Conservation (phyloP, 2,888 invertebrate species). For the Stomorhina lunata region DNA sequence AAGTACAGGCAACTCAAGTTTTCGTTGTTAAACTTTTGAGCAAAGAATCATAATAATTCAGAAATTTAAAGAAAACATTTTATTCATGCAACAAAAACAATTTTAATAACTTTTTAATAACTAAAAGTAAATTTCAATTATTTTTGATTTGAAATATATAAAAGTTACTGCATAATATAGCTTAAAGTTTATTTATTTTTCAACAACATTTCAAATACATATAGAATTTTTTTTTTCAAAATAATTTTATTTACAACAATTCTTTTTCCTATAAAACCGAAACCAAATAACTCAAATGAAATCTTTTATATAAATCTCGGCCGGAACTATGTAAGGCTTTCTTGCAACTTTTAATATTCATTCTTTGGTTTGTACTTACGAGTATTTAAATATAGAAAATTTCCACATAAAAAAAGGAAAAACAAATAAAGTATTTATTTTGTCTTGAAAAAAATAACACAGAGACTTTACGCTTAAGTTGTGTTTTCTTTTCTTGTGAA, state of each 20-base stretch:
- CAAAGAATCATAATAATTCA: too few relatives aligned
- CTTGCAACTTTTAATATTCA: neutral
- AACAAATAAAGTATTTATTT: neutral
- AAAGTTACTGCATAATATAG: too few relatives aligned
- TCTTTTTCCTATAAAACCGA: neutral
- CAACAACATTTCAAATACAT: neutral
- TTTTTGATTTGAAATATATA: too few relatives aligned
- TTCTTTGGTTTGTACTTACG: neutral
- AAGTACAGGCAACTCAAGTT: too few relatives aligned
- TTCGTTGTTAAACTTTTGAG: too few relatives aligned
- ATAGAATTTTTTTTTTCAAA: neutral
- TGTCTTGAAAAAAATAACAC: neutral
- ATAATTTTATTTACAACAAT: neutral
- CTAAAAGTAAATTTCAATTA: too few relatives aligned
- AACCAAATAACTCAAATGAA: slow-evolving; percentile 14
- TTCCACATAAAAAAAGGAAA: too few relatives aligned
- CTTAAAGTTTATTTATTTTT: neutral
- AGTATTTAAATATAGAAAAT: neutral
- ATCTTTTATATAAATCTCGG: neutral
- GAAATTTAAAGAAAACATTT: too few relatives aligned
- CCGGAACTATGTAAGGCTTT: neutral
- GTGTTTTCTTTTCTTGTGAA: too few relatives aligned
- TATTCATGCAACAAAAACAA: too few relatives aligned
- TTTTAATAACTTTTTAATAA: too few relatives aligned
- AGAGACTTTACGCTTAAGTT: neutral